Evolutionary conservation across 2,797 vertebrate genomes (phyloP), one percentile per base, ranked within the genome.

Genomic region (Myotis planiceps): DNA sequence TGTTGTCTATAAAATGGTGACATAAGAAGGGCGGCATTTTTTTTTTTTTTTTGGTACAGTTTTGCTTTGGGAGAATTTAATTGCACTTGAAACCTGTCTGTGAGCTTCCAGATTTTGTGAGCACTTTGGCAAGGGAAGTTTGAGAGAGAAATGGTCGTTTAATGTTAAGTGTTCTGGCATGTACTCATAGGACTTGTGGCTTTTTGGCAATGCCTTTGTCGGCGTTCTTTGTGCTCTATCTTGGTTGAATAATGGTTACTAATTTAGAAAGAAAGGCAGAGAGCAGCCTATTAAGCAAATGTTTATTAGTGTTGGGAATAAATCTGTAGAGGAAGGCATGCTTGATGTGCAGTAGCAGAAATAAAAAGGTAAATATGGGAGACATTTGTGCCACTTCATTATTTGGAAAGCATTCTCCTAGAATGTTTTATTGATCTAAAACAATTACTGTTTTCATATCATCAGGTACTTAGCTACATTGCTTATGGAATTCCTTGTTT

Each of bases 1-100:
- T 97, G 98, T 97, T 97, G 96, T 98, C 98, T 98, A 97, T 98
- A 90, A 92, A 96, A 95, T 92, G 95, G 96, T 53, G 96, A 97
- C 98, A 95, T 97, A 98, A 98, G 97, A 97, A 98, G 96, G 96
- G 97, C 79, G 65, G 97, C 97, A 96, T 98, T 42, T 42, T 42
- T 42, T 42, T 42, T 42, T 42, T 42, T 42, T 42, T 42, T 42
- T 10, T 42, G 42, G 42, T 97, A 96, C 92, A 96, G 96, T 97
- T 96, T 95, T 95, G 95, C 93, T 95, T 95, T 92, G 92, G 80
- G 96, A 94, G 96, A 83, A 82, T 82, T 95, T 97, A 95, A 96
- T 90, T 97, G 93, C 95, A 71, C 97, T 95, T 93, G 97, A 97
- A 97, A 96, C 92, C 74, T 74, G 91, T 72, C 92, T 96, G 95